Conservation (phyloP, 35 echinoderm and acorn worm species). For the Lytechinus variegatus region DNA sequence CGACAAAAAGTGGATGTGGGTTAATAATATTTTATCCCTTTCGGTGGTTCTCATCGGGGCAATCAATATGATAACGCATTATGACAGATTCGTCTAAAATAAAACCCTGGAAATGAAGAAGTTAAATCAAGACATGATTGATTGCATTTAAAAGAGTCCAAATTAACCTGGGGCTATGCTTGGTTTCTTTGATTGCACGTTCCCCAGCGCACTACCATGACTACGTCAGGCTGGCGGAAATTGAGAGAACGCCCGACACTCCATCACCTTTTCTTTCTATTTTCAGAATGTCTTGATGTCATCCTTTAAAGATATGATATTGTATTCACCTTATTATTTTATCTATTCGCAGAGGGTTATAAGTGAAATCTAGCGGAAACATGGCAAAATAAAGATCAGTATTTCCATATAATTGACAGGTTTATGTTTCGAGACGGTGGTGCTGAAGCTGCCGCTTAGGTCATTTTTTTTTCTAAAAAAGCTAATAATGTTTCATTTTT, state of each 20-base stretch:
- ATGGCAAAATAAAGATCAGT: too few species aligned
- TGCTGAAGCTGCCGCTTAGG: too few species aligned
- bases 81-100: neutral
- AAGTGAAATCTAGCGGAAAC: too few species aligned
- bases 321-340: too few species aligned
- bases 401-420: too few species aligned
- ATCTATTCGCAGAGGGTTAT: too few species aligned
- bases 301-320: neutral
- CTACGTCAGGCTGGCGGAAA: neutral
- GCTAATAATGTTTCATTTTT: too few species aligned
- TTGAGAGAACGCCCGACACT: neutral
- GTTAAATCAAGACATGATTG: neutral
- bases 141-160: neutral
- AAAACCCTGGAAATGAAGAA: neutral
- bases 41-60: neutral
- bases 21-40: neutral
- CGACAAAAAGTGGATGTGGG: neutral
- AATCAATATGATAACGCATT: neutral
- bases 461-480: too few species aligned
- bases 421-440: too few species aligned
- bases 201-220: neutral
- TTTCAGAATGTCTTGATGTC: neutral
- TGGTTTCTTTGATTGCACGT: neutral
- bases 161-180: neutral
- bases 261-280: neutral